A percentile compares a stretch with the other conserved stretches of the same genome.
Conservation (phyloP, 2,888 invertebrate genomes). For the Trisateles emortualis region DNA sequence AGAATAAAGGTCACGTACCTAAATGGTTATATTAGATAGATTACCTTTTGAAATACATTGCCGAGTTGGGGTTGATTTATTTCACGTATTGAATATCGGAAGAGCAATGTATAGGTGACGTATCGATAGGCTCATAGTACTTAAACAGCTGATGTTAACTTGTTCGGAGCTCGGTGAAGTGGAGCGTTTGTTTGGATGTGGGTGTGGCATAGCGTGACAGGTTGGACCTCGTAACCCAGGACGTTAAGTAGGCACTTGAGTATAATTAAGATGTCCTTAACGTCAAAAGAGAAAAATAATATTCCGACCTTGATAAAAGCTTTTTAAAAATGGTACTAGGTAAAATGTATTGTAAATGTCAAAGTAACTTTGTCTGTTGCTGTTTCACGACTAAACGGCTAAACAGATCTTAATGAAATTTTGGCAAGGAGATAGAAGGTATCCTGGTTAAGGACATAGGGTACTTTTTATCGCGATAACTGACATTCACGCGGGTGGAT, state of each 20-base stretch:
- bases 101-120: constrained; percentile 41
- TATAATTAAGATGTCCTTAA: constrained; percentile 16
- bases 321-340: not conserved
- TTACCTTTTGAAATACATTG: constrained; percentile 25
- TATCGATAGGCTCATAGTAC: constrained; percentile 36
- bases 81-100: constrained; percentile 16
- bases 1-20: constrained; percentile 23
- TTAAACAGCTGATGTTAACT: constrained; percentile 42
- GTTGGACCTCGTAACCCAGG: constrained; percentile 51
- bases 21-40: constrained; percentile 3
- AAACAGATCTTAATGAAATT: too few relatives aligned
- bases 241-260: constrained; percentile 15
- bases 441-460: too few relatives aligned
- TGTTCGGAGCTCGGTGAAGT: constrained; percentile 40
- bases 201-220: constrained; percentile 69
- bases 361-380: too few relatives aligned
- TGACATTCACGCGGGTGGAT: too few relatives aligned
- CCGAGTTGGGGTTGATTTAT: constrained; percentile 16
- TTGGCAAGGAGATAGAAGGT: too few relatives aligned
- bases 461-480: too few relatives aligned
- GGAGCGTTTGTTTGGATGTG: constrained; percentile 49
- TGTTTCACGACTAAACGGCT: too few relatives aligned
- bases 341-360: too few relatives aligned
- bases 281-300: constrained; percentile 1
- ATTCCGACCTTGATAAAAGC: too few relatives aligned